Conservation (phyloP, 1,140 invertebrate species). For the Saccostrea echinata region DNA sequence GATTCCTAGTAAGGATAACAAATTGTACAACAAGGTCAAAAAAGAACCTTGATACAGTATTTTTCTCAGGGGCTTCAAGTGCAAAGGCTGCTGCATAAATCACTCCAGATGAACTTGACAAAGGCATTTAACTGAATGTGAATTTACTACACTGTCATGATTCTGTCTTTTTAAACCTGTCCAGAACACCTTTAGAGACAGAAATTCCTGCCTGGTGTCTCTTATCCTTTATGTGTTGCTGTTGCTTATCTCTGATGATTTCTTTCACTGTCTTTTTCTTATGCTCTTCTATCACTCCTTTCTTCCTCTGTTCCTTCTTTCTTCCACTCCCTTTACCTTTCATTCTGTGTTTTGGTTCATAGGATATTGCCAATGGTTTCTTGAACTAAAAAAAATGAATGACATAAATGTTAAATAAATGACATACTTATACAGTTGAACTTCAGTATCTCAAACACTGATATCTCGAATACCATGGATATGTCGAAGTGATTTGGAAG, state of each 20-base stretch:
- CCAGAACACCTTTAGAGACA: constrained; percentile 49
- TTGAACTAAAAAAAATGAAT: constrained; percentile 83
- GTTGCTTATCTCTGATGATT: constrained; percentile 48
- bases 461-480: too few species aligned
- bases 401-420: too few species aligned
- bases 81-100: too few species aligned
- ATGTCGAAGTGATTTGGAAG: too few species aligned
- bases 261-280: constrained; percentile 51
- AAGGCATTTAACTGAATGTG: not conserved
- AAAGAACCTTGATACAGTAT: too few species aligned
- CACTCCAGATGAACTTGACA: too few species aligned
- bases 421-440: too few species aligned
- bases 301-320: constrained; percentile 62
- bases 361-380: constrained; percentile 89
- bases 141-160: not conserved
- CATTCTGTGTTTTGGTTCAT: constrained; percentile 87
- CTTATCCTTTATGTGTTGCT: constrained; percentile 38
- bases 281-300: constrained; percentile 68
- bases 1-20: too few species aligned
- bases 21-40: too few species aligned
- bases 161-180: constrained; percentile 61
- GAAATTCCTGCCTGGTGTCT: constrained; percentile 6
- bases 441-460: too few species aligned
- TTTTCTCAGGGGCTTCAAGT: too few species aligned
- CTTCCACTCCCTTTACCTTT: constrained; percentile 87